phyloP scores from a whole-genome alignment of 2,888 invertebrate genomes.

The Phortica okadai region DNA sequence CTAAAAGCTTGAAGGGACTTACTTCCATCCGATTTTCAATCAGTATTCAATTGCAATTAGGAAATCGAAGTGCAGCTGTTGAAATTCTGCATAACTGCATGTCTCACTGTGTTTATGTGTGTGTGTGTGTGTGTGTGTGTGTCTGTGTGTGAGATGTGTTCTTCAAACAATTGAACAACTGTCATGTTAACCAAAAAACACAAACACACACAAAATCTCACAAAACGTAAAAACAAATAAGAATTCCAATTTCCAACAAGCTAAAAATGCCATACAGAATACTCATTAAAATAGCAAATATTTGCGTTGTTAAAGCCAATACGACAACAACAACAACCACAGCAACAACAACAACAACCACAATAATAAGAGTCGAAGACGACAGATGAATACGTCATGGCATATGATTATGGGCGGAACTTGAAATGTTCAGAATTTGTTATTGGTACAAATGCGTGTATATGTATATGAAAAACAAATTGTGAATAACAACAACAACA shows the following conservation, averaged over 20 bases:
- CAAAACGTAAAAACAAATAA: background rate
- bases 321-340: slow-evolving; percentile 3
- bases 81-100: background rate
- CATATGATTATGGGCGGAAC: slow-evolving; percentile 3
- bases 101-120: background rate
- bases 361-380: background rate
- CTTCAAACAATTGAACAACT: slow-evolving; percentile 12
- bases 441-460: background rate
- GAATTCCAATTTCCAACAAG: background rate
- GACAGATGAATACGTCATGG: background rate
- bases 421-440: background rate
- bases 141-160: background rate
- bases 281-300: slow-evolving; percentile 19
- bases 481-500: background rate
- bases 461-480: background rate
- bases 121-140: too few species aligned
- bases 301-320: background rate
- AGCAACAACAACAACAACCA: too few species aligned
- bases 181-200: background rate
- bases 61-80: background rate
- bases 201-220: background rate
- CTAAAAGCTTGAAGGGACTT: too few species aligned
- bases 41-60: background rate
- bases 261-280: background rate
- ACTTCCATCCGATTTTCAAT: background rate